phyloP scores from a whole-genome alignment of 2,888 invertebrate genomes.

The Ophraella communa region DNA sequence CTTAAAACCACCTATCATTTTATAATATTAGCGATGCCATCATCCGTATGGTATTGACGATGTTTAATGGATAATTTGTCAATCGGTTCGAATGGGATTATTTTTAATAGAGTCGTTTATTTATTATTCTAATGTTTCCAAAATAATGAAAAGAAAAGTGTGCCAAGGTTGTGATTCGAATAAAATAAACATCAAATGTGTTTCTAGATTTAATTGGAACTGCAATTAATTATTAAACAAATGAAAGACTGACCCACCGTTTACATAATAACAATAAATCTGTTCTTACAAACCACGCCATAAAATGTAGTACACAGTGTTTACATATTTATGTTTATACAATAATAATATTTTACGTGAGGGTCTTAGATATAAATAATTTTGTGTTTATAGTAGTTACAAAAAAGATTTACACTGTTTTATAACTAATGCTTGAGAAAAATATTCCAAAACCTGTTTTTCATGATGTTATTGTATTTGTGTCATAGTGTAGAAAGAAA shows the following conservation, averaged over 20 bases:
- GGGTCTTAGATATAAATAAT: no score
- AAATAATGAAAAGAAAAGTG: neutral
- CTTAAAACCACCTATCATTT: conserved; percentile 3
- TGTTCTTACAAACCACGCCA: neutral
- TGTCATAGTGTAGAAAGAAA: no score
- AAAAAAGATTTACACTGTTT: no score
- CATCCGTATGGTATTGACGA: neutral
- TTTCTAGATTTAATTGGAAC: neutral
- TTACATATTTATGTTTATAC: no score
- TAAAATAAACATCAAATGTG: neutral
- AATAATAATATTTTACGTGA: no score
- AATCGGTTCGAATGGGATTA: neutral
- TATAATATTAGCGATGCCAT: conserved; percentile 10
- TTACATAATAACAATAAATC: neutral
- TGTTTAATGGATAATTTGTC: neutral
- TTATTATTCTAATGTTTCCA: neutral
- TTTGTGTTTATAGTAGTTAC: no score
- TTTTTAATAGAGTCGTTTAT: neutral
- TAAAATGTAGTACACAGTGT: neutral
- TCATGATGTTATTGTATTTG: no score
- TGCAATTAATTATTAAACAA: neutral
- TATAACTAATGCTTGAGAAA: no score
- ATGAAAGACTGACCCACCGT: neutral
- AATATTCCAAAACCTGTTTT: no score
- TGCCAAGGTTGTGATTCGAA: neutral